phyloP scores from a whole-genome alignment of 2,113 vertebrate genomes.

The Brachyhypopomus occidentalis region DNA sequence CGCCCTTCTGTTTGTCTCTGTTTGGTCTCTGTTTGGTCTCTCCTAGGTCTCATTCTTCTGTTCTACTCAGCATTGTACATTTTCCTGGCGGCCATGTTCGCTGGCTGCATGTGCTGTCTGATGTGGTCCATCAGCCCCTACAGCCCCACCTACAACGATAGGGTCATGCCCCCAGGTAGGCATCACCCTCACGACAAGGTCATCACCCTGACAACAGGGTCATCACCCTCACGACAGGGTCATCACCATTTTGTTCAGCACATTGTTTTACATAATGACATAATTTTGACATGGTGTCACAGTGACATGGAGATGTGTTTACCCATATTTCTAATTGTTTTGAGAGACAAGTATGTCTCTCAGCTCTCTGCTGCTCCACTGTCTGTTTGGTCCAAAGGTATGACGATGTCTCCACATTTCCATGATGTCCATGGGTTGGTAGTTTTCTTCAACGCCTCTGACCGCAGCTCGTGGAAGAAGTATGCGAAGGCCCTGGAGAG shows the following conservation, averaged over 20 bases:
- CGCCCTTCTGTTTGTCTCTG: too few species aligned
- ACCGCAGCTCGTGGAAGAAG: slow-evolving; percentile 86
- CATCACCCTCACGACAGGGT: too few species aligned
- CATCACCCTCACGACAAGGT: too few species aligned
- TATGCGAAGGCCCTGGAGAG: slow-evolving; percentile 84
- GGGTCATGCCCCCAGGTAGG: slow-evolving; percentile 87
- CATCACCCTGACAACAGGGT: too few species aligned
- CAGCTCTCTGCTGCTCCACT: too few species aligned
- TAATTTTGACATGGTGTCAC: too few species aligned
- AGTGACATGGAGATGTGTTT: too few species aligned
- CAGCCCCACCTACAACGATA: slow-evolving; percentile 85
- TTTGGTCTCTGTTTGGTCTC: neutral
- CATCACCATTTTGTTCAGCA: too few species aligned
- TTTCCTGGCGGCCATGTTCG: slow-evolving; percentile 93
- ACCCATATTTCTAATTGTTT: too few species aligned
- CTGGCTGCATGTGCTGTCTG: slow-evolving; percentile 87
- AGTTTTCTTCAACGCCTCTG: slow-evolving; percentile 84
- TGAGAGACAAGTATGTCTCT: too few species aligned
- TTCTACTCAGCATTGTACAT: slow-evolving; percentile 90
- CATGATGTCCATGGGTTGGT: slow-evolving; percentile 74
- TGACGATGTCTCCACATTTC: slow-evolving; percentile 90
- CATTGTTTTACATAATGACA: too few species aligned
- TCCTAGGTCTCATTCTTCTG: slow-evolving; percentile 86
- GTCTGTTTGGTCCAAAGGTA: slow-evolving; percentile 71
- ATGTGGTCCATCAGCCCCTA: slow-evolving; percentile 92